Conservation (phyloP, 2,888 invertebrate species). For the Acanthoscelides obtectus region DNA sequence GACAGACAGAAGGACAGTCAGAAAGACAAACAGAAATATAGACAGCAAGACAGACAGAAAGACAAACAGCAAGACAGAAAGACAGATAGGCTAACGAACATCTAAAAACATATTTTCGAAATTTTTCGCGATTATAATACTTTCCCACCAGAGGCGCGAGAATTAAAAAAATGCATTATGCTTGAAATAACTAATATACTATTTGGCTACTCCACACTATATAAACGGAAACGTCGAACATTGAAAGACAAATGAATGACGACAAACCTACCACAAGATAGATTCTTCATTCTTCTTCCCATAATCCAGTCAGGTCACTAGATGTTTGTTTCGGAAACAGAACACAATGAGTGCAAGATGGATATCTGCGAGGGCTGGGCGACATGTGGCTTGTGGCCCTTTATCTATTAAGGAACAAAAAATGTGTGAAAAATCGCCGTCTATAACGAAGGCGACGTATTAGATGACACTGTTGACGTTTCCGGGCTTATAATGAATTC, state of each 20-base stretch:
- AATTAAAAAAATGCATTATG: no score
- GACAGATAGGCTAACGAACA: no score
- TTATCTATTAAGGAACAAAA: conserved; percentile 6
- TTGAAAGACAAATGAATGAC: no score
- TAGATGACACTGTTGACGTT: neutral
- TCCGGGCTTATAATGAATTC: neutral
- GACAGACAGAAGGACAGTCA: no score
- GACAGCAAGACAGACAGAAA: no score
- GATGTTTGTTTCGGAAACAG: neutral
- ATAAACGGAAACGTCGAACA: neutral
- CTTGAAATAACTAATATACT: no score
- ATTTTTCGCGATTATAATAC: no score
- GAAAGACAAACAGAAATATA: no score
- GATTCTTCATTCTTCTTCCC: neutral
- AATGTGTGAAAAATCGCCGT: conserved; percentile 10
- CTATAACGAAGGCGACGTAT: conserved; percentile 1
- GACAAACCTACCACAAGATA: neutral
- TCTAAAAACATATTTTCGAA: no score
- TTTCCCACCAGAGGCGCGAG: no score
- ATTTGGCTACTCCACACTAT: no score
- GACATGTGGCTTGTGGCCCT: neutral
- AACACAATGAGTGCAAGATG: neutral
- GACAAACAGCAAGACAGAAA: no score
- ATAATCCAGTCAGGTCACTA: neutral
- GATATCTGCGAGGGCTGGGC: neutral